A percentile compares a stretch with the other conserved stretches of the same genome.
Conservation (phyloP, 2,113 vertebrate genomes). For the Steatornis caripensis region DNA sequence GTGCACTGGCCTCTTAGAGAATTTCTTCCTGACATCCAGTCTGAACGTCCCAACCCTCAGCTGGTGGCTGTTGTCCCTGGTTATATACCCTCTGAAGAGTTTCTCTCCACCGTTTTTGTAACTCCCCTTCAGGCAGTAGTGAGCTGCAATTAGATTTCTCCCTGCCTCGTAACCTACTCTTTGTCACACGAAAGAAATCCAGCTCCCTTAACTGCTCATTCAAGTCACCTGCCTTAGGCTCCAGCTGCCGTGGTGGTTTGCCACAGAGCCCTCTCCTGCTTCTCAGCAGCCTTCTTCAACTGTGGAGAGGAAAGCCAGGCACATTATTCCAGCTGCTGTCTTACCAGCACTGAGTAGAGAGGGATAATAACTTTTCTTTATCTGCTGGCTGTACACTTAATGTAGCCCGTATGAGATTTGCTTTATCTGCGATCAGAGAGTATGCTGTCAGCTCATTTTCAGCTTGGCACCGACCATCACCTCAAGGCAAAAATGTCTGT, state of each 20-base stretch:
- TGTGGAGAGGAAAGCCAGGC: background rate
- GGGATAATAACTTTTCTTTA: background rate
- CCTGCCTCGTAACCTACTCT: background rate
- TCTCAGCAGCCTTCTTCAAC: background rate
- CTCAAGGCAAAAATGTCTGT: background rate
- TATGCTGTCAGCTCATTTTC: background rate
- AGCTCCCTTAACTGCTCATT: background rate
- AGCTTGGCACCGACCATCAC: background rate
- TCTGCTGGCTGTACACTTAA: background rate
- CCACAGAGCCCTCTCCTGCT: background rate
- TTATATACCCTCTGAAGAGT: background rate
- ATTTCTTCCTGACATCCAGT: background rate
- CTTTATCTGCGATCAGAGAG: background rate
- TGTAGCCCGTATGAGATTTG: background rate
- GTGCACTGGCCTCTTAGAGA: background rate
- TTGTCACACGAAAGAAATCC: background rate
- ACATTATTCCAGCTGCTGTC: background rate
- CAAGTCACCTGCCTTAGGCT: background rate
- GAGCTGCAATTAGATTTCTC: background rate
- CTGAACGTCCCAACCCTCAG: background rate
- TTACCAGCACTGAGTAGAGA: background rate
- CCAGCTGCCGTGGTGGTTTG: background rate
- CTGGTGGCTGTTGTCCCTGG: background rate
- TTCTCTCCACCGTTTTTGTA: background rate
- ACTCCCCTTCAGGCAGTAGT: background rate